phyloP scores from a whole-genome alignment of 2,888 invertebrate species.

The Ametastegia equiseti region DNA sequence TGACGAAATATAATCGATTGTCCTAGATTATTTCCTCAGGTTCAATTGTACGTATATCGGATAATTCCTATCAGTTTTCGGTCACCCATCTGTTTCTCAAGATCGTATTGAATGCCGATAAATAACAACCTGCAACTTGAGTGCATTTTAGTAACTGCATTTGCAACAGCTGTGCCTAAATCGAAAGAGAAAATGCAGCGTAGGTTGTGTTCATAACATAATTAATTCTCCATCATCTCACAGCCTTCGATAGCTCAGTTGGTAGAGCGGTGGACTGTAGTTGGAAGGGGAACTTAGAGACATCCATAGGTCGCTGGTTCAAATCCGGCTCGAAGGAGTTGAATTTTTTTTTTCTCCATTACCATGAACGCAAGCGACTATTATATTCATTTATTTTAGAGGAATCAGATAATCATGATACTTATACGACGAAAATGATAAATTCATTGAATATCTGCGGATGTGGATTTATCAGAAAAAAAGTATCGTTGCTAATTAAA shows the following conservation, averaged over 20 bases:
- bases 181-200: neutral
- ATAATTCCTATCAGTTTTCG: neutral
- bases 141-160: conserved; percentile 12
- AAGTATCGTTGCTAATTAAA: too few species aligned
- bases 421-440: too few species aligned
- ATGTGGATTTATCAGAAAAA: too few species aligned
- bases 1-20: conserved; percentile 40
- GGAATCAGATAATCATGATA: too few species aligned
- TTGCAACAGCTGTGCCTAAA: neutral
- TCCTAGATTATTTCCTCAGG: conserved; percentile 8
- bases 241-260: conserved; percentile 76
- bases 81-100: neutral
- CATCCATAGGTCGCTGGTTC: conserved; percentile 74
- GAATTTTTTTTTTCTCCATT: conserved; percentile 48
- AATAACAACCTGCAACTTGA: neutral
- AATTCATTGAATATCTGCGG: too few species aligned
- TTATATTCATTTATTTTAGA: neutral
- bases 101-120: neutral
- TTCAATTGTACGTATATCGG: neutral
- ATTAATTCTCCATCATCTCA: neutral
- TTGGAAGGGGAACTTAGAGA: conserved; percentile 61
- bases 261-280: conserved; percentile 77
- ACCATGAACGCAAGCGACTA: neutral
- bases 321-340: conserved; percentile 73
- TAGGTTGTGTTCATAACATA: neutral